Percentiles rank a stretch among this genome's conserved stretches.
These are phyloP conservation scores for Steromphala cineraria DNA, from an alignment of 2,888 invertebrate genomes.

Conservation along the genomic window DNA sequence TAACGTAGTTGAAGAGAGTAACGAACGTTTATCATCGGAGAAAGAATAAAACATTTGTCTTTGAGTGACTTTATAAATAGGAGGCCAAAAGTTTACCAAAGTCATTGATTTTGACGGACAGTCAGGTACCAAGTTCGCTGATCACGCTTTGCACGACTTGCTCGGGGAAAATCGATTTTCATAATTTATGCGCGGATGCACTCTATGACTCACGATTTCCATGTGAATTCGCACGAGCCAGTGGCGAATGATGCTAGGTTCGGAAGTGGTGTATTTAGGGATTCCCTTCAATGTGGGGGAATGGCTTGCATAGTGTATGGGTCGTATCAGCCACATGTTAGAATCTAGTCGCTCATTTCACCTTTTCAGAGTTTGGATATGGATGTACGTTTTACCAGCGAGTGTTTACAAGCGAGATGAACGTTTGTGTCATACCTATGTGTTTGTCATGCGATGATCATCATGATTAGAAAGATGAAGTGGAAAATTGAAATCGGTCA, in stretches of 20 bases:
- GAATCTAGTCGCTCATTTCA: neutral
- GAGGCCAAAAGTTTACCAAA: too few relatives aligned
- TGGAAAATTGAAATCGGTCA: neutral
- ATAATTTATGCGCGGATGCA: constrained; percentile 33
- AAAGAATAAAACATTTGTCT: too few relatives aligned
- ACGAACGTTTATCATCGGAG: too few relatives aligned
- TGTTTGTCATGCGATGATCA: neutral
- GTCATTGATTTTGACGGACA: too few relatives aligned
- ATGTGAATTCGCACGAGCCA: constrained; percentile 29
- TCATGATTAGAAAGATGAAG: neutral
- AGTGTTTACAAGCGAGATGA: neutral
- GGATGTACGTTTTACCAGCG: neutral
- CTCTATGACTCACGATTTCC: constrained; percentile 31
- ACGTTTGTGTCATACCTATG: neutral
- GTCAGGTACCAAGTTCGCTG: neutral
- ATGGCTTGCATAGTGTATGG: neutral
- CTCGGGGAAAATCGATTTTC: constrained; percentile 18
- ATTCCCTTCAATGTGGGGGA: neutral
- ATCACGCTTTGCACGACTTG: neutral
- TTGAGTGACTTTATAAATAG: too few relatives aligned
- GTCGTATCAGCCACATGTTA: neutral
- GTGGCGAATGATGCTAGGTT: neutral
- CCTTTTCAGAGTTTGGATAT: neutral
- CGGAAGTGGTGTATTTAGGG: neutral
- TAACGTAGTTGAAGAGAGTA: too few relatives aligned